Evolutionary conservation across 1,140 invertebrate species (phyloP).

Genomic region (Nasonia giraulti): DNA sequence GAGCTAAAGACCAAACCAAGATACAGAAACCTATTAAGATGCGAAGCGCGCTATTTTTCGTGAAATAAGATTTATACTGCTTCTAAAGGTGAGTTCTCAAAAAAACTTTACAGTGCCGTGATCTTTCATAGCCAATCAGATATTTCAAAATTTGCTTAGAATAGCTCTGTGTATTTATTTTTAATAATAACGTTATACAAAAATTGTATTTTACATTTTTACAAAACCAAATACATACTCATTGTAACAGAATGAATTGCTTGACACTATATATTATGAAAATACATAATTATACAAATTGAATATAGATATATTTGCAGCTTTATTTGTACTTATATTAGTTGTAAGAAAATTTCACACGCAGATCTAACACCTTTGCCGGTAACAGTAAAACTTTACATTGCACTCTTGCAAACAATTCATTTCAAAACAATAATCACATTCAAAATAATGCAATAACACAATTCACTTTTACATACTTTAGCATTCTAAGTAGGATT

Average conservation of each 20-base stretch:
- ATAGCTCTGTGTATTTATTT: conserved; percentile 15
- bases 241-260: conserved; percentile 18
- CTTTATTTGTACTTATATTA: conserved; percentile 35
- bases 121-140: not conserved
- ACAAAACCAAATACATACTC: conserved; percentile 43
- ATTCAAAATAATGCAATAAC: conserved; percentile 9
- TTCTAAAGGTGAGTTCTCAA: not conserved
- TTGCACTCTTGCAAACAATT: not conserved
- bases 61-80: not conserved
- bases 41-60: not conserved
- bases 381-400: not conserved
- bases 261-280: conserved; percentile 7
- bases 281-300: conserved; percentile 21
- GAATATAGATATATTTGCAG: not conserved
- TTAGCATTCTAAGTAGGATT: not conserved
- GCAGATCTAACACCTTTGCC: conserved; percentile 6
- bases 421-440: not conserved
- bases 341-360: conserved; percentile 39
- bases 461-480: conserved; percentile 1
- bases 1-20: not conserved
- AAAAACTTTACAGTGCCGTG: not conserved
- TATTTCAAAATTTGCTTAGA: not conserved
- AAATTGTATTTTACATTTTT: conserved; percentile 47
- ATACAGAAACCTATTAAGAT: not conserved
- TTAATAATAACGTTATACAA: conserved; percentile 18